Base-by-base conservation (phyloP, 2,888 invertebrate genomes). In the Dioctria linearis region DNA sequence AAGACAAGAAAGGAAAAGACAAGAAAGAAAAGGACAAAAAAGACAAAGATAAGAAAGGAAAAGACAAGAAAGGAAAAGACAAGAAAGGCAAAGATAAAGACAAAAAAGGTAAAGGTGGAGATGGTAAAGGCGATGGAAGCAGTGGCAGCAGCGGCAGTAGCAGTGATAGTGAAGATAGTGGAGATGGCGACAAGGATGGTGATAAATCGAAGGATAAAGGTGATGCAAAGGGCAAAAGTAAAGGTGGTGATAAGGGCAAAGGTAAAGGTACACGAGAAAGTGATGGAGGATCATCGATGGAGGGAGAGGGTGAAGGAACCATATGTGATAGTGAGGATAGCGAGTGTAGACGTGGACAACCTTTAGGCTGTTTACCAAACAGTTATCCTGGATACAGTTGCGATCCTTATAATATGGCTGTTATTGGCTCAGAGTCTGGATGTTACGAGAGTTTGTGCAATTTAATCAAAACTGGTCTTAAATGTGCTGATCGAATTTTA, bases 391-490 rank as follows among this genome's bases (percentile, higher is more conserved):
- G 86, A 3, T 86, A 85, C 78, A 84, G 82, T 3, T 81, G 84
- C 54, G 65, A 82, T 59, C 86, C 87, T 0, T 81, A 84, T 3
- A 84, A 85, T 66, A 78, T 88, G 83, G 87, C 87, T 3, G 85
- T 88, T 5, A 85, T 85, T n/a, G 88, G 88, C 3, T 88, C 88
- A 3, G 86, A 88, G 79, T 87, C 84, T 71, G 89, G 88, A n/a
- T 86, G 85, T 63, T 83, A 86, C 66, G 86, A 85, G 67, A 88
- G 88, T 79, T 79, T 88, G 5, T 84, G 85, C 4, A 85, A 85
- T 11, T 75, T 88, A 37, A 80, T 88, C 0, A 81, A 83, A 8
- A 84, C 85, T 3, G 86, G 85, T 0, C 88, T 89, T 40, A 84
- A 85, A 8, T 85, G 85, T n/a, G 85, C 87, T 59, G 87, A 87